Conservation (phyloP, 2,888 invertebrate species). For the Andrena bicolor region DNA sequence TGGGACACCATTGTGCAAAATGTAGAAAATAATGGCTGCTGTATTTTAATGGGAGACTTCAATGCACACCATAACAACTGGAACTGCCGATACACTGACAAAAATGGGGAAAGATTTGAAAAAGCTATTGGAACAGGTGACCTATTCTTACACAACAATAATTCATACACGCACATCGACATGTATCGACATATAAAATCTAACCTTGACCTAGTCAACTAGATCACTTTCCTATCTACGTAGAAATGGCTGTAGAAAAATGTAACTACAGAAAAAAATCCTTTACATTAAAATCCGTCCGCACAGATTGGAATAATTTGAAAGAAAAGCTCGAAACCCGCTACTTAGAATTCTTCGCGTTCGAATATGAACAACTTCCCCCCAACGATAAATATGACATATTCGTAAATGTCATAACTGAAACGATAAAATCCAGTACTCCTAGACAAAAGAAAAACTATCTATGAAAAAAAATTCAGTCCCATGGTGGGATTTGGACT, state of each 20-base stretch:
- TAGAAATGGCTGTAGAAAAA: background rate
- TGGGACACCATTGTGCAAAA: conserved; percentile 7
- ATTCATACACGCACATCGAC: conserved; percentile 6
- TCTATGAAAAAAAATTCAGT: no score
- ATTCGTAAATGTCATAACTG: no score
- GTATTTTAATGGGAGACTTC: conserved; percentile 16
- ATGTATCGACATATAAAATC: background rate
- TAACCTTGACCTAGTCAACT: background rate
- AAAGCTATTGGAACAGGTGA: background rate
- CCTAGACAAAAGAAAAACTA: no score
- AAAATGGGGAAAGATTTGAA: background rate
- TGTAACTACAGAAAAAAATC: background rate
- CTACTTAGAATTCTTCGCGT: no score
- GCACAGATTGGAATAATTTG: conserved; percentile 1
- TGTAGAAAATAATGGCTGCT: background rate
- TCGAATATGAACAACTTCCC: no score
- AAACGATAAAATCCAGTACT: no score
- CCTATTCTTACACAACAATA: conserved; percentile 4
- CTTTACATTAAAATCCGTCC: background rate
- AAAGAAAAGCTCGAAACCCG: no score
- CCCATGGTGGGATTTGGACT: no score
- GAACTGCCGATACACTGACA: background rate
- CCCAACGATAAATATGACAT: no score
- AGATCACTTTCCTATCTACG: background rate
- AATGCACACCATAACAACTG: conserved; percentile 4